Base-by-base conservation (phyloP, 2,888 invertebrate species). In the Rotaria magnacalcarata region DNA sequence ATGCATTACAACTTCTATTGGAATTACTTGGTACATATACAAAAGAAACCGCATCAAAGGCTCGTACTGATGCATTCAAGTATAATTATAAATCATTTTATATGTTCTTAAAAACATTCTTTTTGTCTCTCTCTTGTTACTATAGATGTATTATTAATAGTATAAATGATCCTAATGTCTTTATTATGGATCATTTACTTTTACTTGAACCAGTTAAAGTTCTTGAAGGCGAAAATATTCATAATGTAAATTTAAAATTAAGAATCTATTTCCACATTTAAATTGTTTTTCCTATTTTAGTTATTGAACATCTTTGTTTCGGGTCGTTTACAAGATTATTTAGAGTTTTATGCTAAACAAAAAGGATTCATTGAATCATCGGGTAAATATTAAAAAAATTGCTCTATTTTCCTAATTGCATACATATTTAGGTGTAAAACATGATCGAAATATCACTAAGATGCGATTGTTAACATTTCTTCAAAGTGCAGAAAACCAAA, bases 391-490 rank as follows among this genome's bases (percentile, higher is more conserved):
- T 24, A 21, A 34, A 34, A 34, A 2, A 34, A 34, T 34, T 34
- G 34, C 2, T 34, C 34, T 34, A 34, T 34, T 34, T 34, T 34
- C 34, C 34, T 2, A 34, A 34, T 34, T 34, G 34, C 34, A 34
- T 34, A 34, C 2, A 34, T 47, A 87, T 43, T 24, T 87, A 90
- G 92, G 96, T 84, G 92, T 97, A 85, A 95, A 95, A 89, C 97
- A 97, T 90, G 96, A 96, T 89, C 95, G 96, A 89, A 96, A 97
- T 90, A 93, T 96, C 92, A 95, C 96, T 90, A 99, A 99, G 92
- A 98, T 99, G 96, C 93, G 97, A 88, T 93, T 98, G 89, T 91
- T 99, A 86, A 96, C 97, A 0, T 96, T 99, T 90, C 97, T 99
- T 96, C 96, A 97, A 90, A 93, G 99, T 92, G 97, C 97, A 7